A percentile compares a stretch with the other conserved stretches of the same genome.
phyloP scores from a whole-genome alignment of 1,140 invertebrate genomes.

The Aleiodes sp. region DNA sequence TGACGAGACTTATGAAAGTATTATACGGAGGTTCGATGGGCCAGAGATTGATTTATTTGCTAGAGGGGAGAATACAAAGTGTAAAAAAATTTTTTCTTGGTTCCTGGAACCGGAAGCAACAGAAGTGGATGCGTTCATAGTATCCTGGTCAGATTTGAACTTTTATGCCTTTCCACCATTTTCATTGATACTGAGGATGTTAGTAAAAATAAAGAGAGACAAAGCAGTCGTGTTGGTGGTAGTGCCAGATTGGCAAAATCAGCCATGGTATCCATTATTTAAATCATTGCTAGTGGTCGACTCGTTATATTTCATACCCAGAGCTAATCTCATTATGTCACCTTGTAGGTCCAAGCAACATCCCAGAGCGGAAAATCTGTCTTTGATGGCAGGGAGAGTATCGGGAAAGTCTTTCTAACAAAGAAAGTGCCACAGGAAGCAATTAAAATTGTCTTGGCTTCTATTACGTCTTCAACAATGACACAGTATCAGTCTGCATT shows the following conservation, averaged over 20 bases:
- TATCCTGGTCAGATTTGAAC: not conserved
- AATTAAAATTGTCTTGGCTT: too few relatives aligned
- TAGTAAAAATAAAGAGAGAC: not conserved
- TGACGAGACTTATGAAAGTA: not conserved
- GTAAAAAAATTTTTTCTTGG: not conserved
- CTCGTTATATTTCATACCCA: too few relatives aligned
- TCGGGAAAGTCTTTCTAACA: too few relatives aligned
- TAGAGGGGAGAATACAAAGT: not conserved
- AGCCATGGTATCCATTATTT: constrained; percentile 4
- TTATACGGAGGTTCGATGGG: not conserved
- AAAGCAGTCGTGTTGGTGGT: not conserved
- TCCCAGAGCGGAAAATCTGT: not conserved
- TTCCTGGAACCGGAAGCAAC: not conserved
- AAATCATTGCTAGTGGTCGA: too few relatives aligned
- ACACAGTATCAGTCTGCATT: too few relatives aligned
- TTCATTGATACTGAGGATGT: not conserved
- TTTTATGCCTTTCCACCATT: constrained; percentile 23
- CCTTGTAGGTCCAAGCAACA: constrained; percentile 22
- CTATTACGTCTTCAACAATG: too few relatives aligned
- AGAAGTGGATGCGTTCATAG: constrained; percentile 1
- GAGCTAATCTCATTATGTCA: constrained; percentile 26
- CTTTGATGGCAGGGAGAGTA: constrained; percentile 26
- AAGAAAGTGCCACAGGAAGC: too few relatives aligned
- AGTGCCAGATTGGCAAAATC: not conserved
- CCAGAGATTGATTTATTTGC: not conserved